Conservation (phyloP, 2,113 vertebrate species). For the Seriola dumerili region DNA sequence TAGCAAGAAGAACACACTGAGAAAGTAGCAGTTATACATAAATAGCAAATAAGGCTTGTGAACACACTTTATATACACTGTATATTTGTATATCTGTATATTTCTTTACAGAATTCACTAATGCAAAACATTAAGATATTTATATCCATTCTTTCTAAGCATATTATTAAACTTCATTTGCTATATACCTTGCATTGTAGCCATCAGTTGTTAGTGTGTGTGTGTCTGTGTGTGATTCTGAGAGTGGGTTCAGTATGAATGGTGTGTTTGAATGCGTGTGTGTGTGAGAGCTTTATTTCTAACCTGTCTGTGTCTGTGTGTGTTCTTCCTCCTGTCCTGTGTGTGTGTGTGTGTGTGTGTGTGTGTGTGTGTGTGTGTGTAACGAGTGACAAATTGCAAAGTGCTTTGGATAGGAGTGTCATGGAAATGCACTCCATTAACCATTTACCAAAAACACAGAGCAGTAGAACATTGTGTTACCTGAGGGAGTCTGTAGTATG, state of each 20-base stretch:
- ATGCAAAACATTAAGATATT: neutral
- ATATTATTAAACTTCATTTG: neutral
- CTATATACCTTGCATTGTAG: neutral
- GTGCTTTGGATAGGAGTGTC: neutral
- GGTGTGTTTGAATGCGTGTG: too few relatives aligned
- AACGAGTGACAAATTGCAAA: neutral
- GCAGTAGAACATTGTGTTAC: constrained; percentile 74
- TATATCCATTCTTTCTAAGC: neutral
- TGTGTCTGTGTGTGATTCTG: neutral
- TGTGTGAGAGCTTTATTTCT: too few relatives aligned
- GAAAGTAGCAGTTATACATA: neutral
- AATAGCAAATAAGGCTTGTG: neutral
- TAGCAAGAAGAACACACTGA: neutral
- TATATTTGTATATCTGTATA: neutral
- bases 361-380: neutral
- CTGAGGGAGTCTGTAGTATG: constrained; percentile 92
- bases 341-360: too few relatives aligned
- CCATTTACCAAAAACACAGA: neutral
- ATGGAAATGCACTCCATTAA: neutral
- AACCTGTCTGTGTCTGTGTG: too few relatives aligned
- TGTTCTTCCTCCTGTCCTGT: too few relatives aligned
- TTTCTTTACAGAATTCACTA: neutral
- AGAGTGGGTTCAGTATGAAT: too few relatives aligned
- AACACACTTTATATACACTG: neutral
- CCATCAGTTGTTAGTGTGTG: neutral